Evolutionary conservation across 2,797 vertebrate genomes (phyloP).

Genomic region (Avahi laniger): DNA sequence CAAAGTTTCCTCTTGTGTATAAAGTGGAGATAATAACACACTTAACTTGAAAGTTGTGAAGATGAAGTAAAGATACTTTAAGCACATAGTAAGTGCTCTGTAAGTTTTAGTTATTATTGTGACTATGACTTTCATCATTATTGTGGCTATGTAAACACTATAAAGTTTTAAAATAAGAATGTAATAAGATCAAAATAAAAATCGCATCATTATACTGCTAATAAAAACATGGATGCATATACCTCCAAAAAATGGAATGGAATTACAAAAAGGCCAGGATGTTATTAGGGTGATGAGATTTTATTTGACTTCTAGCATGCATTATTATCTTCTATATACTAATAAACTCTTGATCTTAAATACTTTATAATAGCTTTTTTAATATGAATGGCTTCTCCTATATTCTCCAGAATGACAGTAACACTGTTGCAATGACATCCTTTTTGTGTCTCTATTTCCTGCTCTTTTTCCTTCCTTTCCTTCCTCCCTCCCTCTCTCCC

Average conservation of each 20-base stretch:
- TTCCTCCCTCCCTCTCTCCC: too few relatives aligned
- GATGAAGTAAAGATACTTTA: conserved; percentile 14
- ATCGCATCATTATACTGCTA: not conserved
- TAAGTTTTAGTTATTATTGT: not conserved
- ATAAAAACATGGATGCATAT: not conserved
- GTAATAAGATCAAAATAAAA: conserved; percentile 48
- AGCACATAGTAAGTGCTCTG: not conserved
- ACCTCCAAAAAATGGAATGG: not conserved
- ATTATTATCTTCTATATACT: not conserved
- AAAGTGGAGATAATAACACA: not conserved
- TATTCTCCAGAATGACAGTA: not conserved
- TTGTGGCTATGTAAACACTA: not conserved
- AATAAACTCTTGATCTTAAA: not conserved
- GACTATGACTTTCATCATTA: not conserved
- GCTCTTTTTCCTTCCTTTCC: not conserved
- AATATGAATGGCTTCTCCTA: not conserved
- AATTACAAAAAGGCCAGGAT: not conserved
- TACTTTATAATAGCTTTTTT: not conserved
- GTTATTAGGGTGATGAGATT: not conserved
- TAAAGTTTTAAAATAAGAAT: conserved; percentile 42
- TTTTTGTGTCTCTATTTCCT: not conserved
- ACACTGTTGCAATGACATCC: not conserved
- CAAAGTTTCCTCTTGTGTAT: not conserved
- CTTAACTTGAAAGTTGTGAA: conserved; percentile 26
- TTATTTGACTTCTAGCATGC: not conserved